Conservation (phyloP, 2,888 invertebrate genomes). For the Siphonodentalium dalli region DNA sequence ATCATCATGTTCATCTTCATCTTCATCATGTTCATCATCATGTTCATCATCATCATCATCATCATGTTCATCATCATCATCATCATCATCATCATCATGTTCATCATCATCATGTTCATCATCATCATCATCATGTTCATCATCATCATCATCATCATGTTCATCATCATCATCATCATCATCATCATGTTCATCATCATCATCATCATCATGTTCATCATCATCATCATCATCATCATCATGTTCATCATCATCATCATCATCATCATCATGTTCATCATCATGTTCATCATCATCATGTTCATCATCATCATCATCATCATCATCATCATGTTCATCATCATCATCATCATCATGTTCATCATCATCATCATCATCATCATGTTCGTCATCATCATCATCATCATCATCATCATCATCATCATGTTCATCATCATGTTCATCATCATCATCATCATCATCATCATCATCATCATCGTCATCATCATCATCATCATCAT, state of each 20-base stretch:
- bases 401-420: too few relatives aligned
- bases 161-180: background rate
- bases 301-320: background rate
- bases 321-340: background rate
- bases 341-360: background rate
- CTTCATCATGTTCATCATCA: background rate
- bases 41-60: background rate
- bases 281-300: background rate
- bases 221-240: background rate
- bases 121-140: too few relatives aligned
- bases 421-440: background rate
- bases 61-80: background rate
- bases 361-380: background rate
- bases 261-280: background rate
- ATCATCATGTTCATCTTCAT: background rate
- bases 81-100: background rate
- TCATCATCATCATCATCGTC: background rate
- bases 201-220: background rate
- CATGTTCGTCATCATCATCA: too few relatives aligned
- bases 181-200: background rate
- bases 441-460: background rate
- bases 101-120: background rate
- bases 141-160: background rate
- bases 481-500: background rate
- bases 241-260: background rate